Percentiles rank a stretch among this genome's conserved stretches.
Conservation (phyloP, 2,797 vertebrate genomes). For the Florisuga fusca region DNA sequence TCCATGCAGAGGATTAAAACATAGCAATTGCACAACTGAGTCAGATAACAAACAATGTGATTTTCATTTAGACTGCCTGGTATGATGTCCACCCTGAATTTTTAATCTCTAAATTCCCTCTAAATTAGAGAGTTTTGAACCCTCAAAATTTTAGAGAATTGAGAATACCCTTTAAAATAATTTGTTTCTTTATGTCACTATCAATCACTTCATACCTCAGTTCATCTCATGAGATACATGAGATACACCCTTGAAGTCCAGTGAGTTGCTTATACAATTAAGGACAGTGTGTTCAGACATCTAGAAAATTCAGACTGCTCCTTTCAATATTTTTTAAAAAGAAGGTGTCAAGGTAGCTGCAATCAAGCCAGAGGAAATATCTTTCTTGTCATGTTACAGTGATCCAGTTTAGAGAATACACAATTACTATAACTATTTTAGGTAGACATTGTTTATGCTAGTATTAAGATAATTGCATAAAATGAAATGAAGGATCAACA, state of each 20-base stretch:
- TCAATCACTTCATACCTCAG: neutral
- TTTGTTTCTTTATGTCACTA: neutral
- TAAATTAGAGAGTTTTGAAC: neutral
- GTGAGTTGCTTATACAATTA: neutral
- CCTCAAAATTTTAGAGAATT: neutral
- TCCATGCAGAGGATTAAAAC: neutral
- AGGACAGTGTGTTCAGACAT: neutral
- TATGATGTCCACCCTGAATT: neutral
- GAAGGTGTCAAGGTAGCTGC: conserved; percentile 2
- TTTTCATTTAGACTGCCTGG: neutral
- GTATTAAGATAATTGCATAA: neutral
- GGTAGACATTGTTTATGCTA: neutral
- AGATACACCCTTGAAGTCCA: neutral
- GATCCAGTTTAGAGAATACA: neutral
- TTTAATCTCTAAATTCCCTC: neutral
- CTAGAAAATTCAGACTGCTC: neutral
- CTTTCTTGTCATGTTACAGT: neutral
- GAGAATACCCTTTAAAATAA: neutral
- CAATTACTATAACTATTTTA: neutral
- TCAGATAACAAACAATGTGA: neutral
- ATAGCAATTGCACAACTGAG: neutral
- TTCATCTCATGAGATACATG: no score
- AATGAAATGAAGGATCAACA: neutral
- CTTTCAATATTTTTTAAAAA: neutral
- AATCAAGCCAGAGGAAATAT: neutral